Conservation (phyloP, 2,797 vertebrate species). For the Phataginus tetradactyla region DNA sequence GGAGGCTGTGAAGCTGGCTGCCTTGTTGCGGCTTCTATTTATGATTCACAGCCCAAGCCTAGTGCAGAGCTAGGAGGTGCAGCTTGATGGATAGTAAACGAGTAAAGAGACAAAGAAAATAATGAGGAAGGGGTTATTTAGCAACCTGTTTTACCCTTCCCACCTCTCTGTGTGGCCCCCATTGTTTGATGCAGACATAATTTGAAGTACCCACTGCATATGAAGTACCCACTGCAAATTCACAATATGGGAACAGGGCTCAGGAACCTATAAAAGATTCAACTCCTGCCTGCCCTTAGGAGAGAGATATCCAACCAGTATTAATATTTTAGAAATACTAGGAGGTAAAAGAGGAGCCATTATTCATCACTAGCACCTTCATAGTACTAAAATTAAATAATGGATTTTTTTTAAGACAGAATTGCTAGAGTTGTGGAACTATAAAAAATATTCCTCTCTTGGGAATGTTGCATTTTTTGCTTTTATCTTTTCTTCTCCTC, state of each 20-base stretch:
- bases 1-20: not conserved
- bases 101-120: not conserved
- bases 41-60: not conserved
- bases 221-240: slow-evolving; percentile 33
- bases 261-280: slow-evolving; percentile 68
- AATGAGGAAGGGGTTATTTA: not conserved
- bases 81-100: not conserved
- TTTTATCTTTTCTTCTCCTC: slow-evolving; percentile 82
- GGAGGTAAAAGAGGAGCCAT: slow-evolving; percentile 61
- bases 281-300: slow-evolving; percentile 63
- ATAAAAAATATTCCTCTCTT: slow-evolving; percentile 76
- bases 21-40: not conserved
- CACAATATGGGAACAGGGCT: slow-evolving; percentile 1
- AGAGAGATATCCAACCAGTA: slow-evolving; percentile 71
- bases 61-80: not conserved
- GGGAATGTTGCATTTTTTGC: slow-evolving; percentile 50
- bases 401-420: slow-evolving; percentile 76
- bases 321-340: slow-evolving; percentile 70
- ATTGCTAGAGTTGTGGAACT: slow-evolving; percentile 71
- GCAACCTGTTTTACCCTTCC: not conserved
- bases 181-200: not conserved
- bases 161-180: not conserved
- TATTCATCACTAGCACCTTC: slow-evolving; percentile 60
- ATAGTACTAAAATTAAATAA: slow-evolving; percentile 76
- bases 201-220: not conserved